A percentile compares a stretch with the other conserved stretches of the same genome.
Conservation (phyloP, 2,888 invertebrate species). For the Leptothorax acervorum region DNA sequence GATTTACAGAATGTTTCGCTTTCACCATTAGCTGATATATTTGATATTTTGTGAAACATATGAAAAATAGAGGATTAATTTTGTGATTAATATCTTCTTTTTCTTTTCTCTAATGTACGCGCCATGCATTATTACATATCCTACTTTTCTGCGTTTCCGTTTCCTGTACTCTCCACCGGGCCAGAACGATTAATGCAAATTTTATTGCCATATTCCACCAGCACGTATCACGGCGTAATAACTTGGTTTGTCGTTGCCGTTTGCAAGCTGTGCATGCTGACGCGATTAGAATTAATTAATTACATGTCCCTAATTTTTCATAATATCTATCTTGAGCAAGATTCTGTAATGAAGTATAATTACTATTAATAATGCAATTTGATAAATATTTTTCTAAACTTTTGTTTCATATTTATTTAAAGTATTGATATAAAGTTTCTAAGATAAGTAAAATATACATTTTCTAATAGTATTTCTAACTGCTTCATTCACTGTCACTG, state of each 20-base stretch:
- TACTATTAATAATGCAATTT: background rate
- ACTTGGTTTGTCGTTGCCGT: conserved; percentile 72
- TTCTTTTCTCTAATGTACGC: conserved; percentile 11
- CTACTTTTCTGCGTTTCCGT: conserved; percentile 56
- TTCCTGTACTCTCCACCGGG: conserved; percentile 45
- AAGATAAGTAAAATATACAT: background rate
- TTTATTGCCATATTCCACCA: conserved; percentile 70
- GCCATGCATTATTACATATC: conserved; percentile 41
- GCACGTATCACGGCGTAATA: conserved; percentile 74
- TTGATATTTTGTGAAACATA: background rate
- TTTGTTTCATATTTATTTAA: background rate
- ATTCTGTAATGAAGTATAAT: background rate
- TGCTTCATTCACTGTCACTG: background rate
- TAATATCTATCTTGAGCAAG: conserved; percentile 4
- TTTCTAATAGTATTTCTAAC: background rate
- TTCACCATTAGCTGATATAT: conserved; percentile 9
- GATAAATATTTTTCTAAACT: background rate
- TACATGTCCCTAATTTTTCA: conserved; percentile 62
- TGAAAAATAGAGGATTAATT: conserved; percentile 9
- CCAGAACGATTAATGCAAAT: conserved; percentile 76
- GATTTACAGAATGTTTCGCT: background rate
- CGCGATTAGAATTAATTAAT: conserved; percentile 78
- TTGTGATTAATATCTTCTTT: conserved; percentile 5
- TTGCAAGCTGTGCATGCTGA: conserved; percentile 72
- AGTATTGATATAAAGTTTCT: background rate